Conservation (phyloP, 2,797 vertebrate genomes). For the Cossypha heuglini region DNA sequence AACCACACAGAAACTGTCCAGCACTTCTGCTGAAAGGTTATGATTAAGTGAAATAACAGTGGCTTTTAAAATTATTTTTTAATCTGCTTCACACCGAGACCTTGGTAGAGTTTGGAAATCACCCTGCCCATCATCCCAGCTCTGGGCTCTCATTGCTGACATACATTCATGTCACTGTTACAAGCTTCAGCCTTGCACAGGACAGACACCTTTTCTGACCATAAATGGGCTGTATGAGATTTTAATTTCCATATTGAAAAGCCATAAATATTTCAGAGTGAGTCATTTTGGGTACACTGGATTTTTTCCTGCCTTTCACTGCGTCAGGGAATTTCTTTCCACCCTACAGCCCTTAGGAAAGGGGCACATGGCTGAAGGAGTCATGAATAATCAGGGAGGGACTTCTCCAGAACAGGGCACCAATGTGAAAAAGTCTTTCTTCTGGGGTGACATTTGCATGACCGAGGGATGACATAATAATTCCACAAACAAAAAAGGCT, state of each 20-base stretch:
- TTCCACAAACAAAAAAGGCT: constrained; percentile 46
- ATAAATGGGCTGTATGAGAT: background rate
- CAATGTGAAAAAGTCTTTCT: constrained; percentile 59
- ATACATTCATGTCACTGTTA: background rate
- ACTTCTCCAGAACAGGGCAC: constrained; percentile 49
- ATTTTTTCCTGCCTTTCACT: constrained; percentile 1
- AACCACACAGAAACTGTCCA: background rate
- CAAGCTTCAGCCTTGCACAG: background rate
- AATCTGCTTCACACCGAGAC: background rate
- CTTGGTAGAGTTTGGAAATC: background rate
- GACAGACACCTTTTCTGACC: background rate
- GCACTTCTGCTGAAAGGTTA: background rate
- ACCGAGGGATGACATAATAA: constrained; percentile 53
- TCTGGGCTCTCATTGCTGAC: background rate
- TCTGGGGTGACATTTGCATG: constrained; percentile 50
- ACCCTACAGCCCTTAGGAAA: background rate
- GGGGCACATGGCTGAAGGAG: constrained; percentile 12
- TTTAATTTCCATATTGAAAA: background rate
- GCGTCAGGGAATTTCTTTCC: constrained; percentile 25
- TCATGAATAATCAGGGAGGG: constrained; percentile 44
- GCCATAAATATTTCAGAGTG: background rate
- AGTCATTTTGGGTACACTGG: background rate
- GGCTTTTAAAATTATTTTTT: background rate
- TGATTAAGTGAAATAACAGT: background rate
- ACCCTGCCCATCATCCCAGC: background rate